phyloP scores from a whole-genome alignment of 53 echinoderm and acorn worm genomes.

The Apostichopus leukothele region DNA sequence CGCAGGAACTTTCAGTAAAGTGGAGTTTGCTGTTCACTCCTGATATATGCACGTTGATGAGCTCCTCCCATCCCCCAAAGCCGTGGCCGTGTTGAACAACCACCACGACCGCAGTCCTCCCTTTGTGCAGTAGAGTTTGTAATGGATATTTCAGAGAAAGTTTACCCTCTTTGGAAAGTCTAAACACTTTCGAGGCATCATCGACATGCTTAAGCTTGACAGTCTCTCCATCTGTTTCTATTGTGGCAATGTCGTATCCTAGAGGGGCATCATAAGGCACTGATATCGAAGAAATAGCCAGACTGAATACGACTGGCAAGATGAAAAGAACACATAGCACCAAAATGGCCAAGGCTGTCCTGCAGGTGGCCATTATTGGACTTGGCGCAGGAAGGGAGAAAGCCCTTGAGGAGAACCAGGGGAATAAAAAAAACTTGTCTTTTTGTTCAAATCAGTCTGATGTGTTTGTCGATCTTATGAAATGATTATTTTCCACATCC shows the following conservation, averaged over 20 bases:
- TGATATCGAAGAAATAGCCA: conserved; percentile 40
- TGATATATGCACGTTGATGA: conserved; percentile 58
- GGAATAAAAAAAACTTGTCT: neutral
- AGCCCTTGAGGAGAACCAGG: neutral
- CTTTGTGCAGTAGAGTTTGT: conserved; percentile 40
- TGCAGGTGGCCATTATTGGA: conserved; percentile 20
- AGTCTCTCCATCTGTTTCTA: conserved; percentile 25
- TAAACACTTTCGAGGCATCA: conserved; percentile 27
- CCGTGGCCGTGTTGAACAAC: conserved; percentile 53
- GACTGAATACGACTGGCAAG: conserved; percentile 41
- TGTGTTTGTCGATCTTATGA: neutral
- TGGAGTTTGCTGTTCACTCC: conserved; percentile 55
- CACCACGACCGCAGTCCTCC: conserved; percentile 49
- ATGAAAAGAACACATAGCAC: conserved; percentile 26
- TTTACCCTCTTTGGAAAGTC: conserved; percentile 21
- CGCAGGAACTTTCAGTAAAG: conserved; percentile 48
- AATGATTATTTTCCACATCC: neutral
- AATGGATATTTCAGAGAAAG: conserved; percentile 39
- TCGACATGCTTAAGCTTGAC: conserved; percentile 45
- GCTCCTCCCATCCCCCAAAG: conserved; percentile 54
- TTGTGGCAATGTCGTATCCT: conserved; percentile 19
- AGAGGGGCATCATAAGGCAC: conserved; percentile 48
- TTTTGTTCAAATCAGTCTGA: neutral
- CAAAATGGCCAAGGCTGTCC: conserved; percentile 9
- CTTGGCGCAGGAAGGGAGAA: neutral